Evolutionary conservation across 2,797 vertebrate genomes (phyloP).

Genomic region (Cryptoprocta ferox): DNA sequence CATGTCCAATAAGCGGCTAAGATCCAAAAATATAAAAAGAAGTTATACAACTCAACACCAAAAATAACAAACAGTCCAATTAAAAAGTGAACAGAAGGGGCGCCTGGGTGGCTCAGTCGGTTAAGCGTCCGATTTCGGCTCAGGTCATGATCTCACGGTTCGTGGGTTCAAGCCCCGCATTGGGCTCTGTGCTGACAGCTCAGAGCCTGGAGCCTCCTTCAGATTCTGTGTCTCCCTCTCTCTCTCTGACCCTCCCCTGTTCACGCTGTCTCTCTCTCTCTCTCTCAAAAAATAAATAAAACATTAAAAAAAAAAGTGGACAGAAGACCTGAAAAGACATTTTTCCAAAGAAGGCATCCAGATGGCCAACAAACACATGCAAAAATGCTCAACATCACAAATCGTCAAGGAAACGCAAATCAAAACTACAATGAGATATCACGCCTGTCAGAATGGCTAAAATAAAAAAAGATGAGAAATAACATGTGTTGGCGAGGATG

Average conservation of each 20-base stretch:
- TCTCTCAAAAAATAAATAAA: no score
- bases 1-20: neutral
- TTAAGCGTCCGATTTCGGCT: no score
- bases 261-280: no score
- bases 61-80: neutral
- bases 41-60: neutral
- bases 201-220: no score
- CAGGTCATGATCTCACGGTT: no score
- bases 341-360: neutral
- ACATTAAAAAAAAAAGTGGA: neutral
- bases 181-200: no score
- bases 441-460: neutral
- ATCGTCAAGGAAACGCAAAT: neutral
- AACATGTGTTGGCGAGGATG: neutral
- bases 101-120: no score
- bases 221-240: no score
- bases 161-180: no score
- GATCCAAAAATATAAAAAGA: neutral
- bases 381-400: neutral
- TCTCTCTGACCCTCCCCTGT: no score
- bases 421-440: neutral
- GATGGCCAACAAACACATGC: neutral
- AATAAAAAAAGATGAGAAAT: neutral
- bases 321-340: neutral
- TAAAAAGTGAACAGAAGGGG: neutral